These are phyloP conservation scores for Crotalus helleri DNA, from an alignment of 2,113 vertebrate genomes.

Conservation along the genomic window DNA sequence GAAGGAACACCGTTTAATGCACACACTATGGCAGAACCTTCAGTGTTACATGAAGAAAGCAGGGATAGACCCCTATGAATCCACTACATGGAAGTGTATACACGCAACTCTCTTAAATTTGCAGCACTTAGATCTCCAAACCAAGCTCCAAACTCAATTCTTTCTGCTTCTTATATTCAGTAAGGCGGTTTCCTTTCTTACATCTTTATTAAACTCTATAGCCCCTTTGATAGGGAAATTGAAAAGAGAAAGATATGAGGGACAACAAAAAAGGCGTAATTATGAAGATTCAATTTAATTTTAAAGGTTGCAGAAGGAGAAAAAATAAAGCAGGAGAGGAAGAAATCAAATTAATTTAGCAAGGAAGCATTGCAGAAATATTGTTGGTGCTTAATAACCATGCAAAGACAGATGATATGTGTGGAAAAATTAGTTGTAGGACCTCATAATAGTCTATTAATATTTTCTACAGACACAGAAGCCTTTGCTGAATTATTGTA, in stretches of 20 bases:
- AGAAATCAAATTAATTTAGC: slow-evolving; percentile 80
- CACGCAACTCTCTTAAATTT: slow-evolving; percentile 40
- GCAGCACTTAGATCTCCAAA: slow-evolving; percentile 51
- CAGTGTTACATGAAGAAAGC: not conserved
- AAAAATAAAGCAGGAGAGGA: slow-evolving; percentile 74
- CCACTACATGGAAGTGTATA: slow-evolving; percentile 26
- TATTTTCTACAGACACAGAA: slow-evolving; percentile 76
- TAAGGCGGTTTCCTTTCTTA: slow-evolving; percentile 77
- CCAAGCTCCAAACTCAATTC: slow-evolving; percentile 52
- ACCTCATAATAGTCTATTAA: slow-evolving; percentile 85
- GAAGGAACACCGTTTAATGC: not conserved
- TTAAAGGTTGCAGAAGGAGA: slow-evolving; percentile 75
- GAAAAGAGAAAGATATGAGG: slow-evolving; percentile 76
- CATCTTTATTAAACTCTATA: slow-evolving; percentile 78
- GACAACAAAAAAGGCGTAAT: slow-evolving; percentile 77
- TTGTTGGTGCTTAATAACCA: slow-evolving; percentile 85
- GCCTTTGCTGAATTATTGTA: slow-evolving; percentile 78
- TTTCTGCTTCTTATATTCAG: slow-evolving; percentile 70
- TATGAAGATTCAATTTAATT: slow-evolving; percentile 82
- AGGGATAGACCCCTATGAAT: not conserved
- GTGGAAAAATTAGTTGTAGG: slow-evolving; percentile 84
- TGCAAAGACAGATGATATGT: slow-evolving; percentile 82
- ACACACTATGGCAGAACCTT: not conserved
- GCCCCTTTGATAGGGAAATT: slow-evolving; percentile 80
- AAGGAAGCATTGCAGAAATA: slow-evolving; percentile 83